Evolutionary conservation across 2,888 invertebrate genomes (phyloP).

Genomic region (Margaritifera margaritifera): DNA sequence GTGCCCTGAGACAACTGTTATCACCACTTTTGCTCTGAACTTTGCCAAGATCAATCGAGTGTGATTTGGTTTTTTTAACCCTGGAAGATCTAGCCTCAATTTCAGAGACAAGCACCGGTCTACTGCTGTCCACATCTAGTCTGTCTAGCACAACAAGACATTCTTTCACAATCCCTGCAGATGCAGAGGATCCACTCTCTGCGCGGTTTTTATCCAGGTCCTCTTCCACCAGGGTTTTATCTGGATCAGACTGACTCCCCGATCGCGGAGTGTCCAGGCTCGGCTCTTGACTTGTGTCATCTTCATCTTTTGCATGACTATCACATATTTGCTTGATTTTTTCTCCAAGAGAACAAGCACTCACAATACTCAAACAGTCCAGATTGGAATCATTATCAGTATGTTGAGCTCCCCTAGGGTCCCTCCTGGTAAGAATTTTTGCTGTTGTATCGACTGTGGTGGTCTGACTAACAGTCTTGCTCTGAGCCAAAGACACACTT

Average conservation of each 20-base stretch:
- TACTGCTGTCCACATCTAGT: conserved; percentile 21
- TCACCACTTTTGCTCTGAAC: too few species aligned
- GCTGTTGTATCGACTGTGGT: too few species aligned
- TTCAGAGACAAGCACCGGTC: background rate
- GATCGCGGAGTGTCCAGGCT: conserved; percentile 9
- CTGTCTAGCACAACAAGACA: conserved; percentile 35
- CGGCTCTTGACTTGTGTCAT: background rate
- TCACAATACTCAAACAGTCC: conserved; percentile 42
- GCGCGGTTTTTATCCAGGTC: background rate
- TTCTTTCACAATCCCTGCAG: conserved; percentile 21
- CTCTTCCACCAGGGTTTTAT: conserved; percentile 33
- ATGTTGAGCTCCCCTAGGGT: conserved; percentile 1
- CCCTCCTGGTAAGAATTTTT: too few species aligned
- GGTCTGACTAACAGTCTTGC: too few species aligned
- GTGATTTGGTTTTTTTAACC: too few species aligned
- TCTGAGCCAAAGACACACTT: background rate
- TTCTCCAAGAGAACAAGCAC: conserved; percentile 48
- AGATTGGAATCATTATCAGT: conserved; percentile 27
- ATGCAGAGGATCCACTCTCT: conserved; percentile 11
- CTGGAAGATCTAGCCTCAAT: too few species aligned
- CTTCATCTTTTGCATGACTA: conserved; percentile 10
- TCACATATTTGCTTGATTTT: conserved; percentile 42
- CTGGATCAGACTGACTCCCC: conserved; percentile 12
- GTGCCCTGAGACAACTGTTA: too few species aligned
- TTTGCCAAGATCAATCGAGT: too few species aligned